Percentiles rank a stretch among this genome's conserved stretches.
Conservation (phyloP, 2,113 vertebrate genomes). For the Turdus rufiventris region DNA sequence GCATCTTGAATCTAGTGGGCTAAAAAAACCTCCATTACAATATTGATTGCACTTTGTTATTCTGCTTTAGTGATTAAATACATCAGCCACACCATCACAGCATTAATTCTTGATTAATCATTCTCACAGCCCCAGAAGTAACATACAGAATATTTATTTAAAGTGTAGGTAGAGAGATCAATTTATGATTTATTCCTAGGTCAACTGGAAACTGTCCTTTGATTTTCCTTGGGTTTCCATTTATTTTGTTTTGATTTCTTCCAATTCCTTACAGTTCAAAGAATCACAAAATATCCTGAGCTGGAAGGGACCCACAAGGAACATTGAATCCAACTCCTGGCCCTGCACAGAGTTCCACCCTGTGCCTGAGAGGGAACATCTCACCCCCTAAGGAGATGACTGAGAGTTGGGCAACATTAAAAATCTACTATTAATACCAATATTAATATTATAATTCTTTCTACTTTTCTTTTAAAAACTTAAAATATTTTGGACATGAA, state of each 20-base stretch:
- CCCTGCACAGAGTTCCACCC: background rate
- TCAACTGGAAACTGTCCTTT: background rate
- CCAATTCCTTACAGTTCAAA: background rate
- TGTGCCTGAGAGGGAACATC: background rate
- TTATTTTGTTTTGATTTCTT: background rate
- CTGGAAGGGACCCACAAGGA: background rate
- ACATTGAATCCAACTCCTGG: background rate
- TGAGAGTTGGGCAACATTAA: background rate
- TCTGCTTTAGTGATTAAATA: conserved; percentile 53
- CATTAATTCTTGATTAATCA: conserved; percentile 49
- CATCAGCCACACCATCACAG: background rate
- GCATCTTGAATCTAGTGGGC: background rate
- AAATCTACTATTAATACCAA: background rate
- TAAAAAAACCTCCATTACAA: background rate
- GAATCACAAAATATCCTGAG: background rate
- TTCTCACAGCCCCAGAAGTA: background rate
- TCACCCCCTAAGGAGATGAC: background rate
- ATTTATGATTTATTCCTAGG: background rate
- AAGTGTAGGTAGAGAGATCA: background rate
- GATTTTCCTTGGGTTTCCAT: background rate
- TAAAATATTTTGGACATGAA: background rate
- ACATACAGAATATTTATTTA: background rate
- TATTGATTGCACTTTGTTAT: conserved; percentile 54
- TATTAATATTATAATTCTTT: background rate
- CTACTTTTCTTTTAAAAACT: background rate